Conservation (phyloP, 92 coral and sea anemone genomes). For the Galaxea fascicularis region DNA sequence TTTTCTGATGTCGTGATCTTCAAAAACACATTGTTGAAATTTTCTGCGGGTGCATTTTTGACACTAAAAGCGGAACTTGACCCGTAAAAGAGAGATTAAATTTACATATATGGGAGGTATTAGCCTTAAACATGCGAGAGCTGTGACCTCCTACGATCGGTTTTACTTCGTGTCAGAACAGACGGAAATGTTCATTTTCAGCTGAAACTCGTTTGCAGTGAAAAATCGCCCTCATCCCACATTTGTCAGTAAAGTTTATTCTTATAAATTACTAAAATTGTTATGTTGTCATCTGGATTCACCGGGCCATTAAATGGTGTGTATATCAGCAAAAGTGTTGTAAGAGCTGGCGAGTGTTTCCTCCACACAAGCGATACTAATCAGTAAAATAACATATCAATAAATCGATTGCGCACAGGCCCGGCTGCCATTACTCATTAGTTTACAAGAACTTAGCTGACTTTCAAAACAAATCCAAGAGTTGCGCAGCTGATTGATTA, state of each 20-base stretch:
- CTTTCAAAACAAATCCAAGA: no score
- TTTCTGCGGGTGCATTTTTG: not conserved
- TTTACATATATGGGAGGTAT: not conserved
- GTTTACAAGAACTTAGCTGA: no score
- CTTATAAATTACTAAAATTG: not conserved
- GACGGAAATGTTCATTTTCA: not conserved
- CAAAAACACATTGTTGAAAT: not conserved
- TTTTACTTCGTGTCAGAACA: not conserved
- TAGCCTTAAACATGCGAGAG: conserved; percentile 2
- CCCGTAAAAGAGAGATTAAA: not conserved
- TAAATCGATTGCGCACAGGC: not conserved
- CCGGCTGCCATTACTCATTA: not conserved
- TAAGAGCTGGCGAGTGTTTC: conserved; percentile 21
- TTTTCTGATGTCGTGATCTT: not conserved
- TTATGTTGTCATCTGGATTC: not conserved
- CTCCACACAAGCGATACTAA: conserved; percentile 16
- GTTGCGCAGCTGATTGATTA: not conserved
- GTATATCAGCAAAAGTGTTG: not conserved
- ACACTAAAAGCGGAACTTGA: not conserved
- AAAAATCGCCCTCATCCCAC: not conserved
- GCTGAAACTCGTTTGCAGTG: not conserved
- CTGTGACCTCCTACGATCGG: conserved; percentile 8
- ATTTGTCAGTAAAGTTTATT: not conserved
- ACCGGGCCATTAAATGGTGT: no score
- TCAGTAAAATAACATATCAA: conserved; percentile 28